A percentile compares a stretch with the other conserved stretches of the same genome.
These are phyloP conservation scores for Thaumetopoea pityocampa DNA, from an alignment of 1,140 invertebrate species.

Conservation along the genomic window DNA sequence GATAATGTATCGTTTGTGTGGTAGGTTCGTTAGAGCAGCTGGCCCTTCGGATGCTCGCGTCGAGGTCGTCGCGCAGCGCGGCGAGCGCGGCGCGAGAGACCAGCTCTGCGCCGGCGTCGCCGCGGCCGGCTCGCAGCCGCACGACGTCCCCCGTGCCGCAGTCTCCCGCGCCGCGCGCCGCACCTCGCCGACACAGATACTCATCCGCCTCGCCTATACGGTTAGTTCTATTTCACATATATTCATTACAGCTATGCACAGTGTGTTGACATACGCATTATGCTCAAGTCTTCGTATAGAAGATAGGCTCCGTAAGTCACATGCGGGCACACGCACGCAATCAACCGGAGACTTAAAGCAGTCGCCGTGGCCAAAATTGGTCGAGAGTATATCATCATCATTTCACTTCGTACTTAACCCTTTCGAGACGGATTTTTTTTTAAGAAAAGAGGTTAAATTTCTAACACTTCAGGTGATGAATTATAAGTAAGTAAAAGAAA, in stretches of 20 bases:
- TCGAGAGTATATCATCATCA: no score
- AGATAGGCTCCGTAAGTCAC: no score
- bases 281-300: no score
- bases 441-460: no score
- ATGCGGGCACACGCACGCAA: no score
- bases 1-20: neutral
- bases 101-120: constrained; percentile 76
- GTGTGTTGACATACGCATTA: neutral
- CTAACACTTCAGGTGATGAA: no score
- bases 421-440: no score
- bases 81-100: constrained; percentile 30
- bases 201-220: constrained; percentile 88
- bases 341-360: no score
- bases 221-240: constrained; percentile 21
- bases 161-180: constrained; percentile 81
- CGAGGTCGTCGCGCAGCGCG: constrained; percentile 21
- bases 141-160: constrained; percentile 84
- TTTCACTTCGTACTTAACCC: no score
- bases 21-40: constrained; percentile 63
- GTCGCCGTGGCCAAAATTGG: no score
- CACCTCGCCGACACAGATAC: constrained; percentile 81
- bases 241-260: neutral
- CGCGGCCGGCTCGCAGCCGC: constrained; percentile 81
- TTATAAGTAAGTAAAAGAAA: no score
- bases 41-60: constrained; percentile 50